A percentile compares a stretch with the other conserved stretches of the same genome.
Conservation (phyloP, 35 echinoderm and acorn worm genomes). For the Heliocidaris tuberculata region DNA sequence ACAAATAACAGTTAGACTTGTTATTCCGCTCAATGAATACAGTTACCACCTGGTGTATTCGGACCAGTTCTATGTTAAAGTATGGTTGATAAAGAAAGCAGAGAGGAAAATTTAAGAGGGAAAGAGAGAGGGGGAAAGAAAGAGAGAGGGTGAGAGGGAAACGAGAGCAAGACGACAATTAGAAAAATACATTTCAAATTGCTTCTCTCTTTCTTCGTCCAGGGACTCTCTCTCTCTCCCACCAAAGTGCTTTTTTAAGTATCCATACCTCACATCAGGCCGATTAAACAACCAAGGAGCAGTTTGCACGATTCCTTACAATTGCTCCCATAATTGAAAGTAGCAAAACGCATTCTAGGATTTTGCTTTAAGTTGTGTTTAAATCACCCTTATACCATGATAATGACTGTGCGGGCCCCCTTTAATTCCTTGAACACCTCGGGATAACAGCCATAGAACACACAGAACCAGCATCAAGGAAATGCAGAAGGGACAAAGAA, state of each 20-base stretch:
- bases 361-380: background rate
- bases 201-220: background rate
- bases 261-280: background rate
- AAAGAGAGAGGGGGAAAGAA: no score
- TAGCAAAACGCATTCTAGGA: background rate
- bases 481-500: background rate
- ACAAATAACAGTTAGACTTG: no score
- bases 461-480: background rate
- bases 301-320: background rate
- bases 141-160: no score
- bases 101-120: no score
- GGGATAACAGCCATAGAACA: background rate
- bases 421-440: slow-evolving; percentile 47
- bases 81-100: no score
- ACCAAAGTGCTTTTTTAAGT: background rate
- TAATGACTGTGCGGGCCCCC: slow-evolving; percentile 32
- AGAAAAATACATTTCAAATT: background rate
- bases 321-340: background rate
- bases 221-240: background rate
- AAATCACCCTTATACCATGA: slow-evolving; percentile 26
- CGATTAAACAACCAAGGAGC: background rate
- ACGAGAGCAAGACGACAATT: no score
- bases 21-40: no score
- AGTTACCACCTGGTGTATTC: no score
- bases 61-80: no score